Evolutionary conservation across 1,140 invertebrate genomes (phyloP).

Genomic region (Drosophila nikananu): DNA sequence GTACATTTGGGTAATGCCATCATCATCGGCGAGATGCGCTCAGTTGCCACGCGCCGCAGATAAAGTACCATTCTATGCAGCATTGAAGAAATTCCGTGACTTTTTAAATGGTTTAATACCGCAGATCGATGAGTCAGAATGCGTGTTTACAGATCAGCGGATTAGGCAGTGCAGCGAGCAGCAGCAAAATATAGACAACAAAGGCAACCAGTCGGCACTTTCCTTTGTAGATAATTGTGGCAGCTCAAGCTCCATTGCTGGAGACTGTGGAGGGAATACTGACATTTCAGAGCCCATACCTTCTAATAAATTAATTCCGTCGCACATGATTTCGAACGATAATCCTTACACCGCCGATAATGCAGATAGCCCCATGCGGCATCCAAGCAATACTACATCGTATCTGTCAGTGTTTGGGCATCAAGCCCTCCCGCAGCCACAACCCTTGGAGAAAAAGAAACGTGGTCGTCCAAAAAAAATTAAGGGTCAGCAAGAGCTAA

Average conservation of each 20-base stretch:
- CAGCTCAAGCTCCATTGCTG: neutral
- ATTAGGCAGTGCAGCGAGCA: conserved; percentile 88
- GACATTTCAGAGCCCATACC: conserved; percentile 28
- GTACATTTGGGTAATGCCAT: conserved; percentile 99
- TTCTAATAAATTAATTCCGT: conserved; percentile 40
- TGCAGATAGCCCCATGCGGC: conserved; percentile 34
- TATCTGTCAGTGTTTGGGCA: conserved; percentile 58
- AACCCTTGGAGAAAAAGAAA: conserved; percentile 93
- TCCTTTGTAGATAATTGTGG: conserved; percentile 41
- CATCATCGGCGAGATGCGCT: conserved; percentile 97
- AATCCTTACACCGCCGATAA: conserved; percentile 24
- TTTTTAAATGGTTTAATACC: conserved; percentile 96
- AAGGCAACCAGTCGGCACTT: neutral
- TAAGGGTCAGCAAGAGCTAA: conserved; percentile 88
- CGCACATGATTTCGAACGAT: conserved; percentile 31
- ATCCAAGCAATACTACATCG: conserved; percentile 14
- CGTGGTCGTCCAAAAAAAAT: conserved; percentile 95
- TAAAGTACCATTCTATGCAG: conserved; percentile 98
- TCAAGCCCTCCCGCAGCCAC: conserved; percentile 26
- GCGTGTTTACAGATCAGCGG: conserved; percentile 94
- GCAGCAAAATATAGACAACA: conserved; percentile 8
- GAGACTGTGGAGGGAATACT: conserved; percentile 25
- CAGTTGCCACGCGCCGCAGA: conserved; percentile 97
- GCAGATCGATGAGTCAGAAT: conserved; percentile 95
- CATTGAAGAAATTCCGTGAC: conserved; percentile 97